These are phyloP conservation scores for Campaea margaritaria DNA, from an alignment of 2,888 invertebrate species.

Conservation along the genomic window DNA sequence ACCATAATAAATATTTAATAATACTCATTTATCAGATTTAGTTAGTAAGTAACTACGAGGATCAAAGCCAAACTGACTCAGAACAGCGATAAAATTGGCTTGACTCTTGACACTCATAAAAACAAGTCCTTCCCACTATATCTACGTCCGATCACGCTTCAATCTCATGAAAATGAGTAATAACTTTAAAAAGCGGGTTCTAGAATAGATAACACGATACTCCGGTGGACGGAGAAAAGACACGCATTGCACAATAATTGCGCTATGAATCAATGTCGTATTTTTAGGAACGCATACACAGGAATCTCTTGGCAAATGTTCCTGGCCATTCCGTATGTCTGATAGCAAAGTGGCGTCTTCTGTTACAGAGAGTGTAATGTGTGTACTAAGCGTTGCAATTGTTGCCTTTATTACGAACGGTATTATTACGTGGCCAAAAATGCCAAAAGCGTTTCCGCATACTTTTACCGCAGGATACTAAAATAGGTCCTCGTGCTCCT, in stretches of 20 bases:
- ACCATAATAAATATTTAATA: too few species aligned
- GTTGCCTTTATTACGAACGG: neutral
- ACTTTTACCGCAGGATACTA: too few species aligned
- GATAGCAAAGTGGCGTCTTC: constrained; percentile 8
- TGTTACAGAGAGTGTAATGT: constrained; percentile 2
- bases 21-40: too few species aligned
- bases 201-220: constrained; percentile 1
- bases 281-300: constrained; percentile 37
- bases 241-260: constrained; percentile 39
- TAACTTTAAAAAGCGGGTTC: neutral
- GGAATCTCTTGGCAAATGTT: constrained; percentile 36
- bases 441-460: too few species aligned
- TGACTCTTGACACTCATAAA: too few species aligned
- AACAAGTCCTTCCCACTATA: constrained; percentile 1
- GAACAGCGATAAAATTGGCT: too few species aligned
- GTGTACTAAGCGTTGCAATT: neutral
- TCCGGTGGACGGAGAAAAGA: constrained; percentile 33
- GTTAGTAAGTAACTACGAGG: too few species aligned
- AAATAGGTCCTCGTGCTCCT: too few species aligned
- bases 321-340: neutral
- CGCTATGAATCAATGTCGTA: constrained; percentile 40
- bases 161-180: constrained; percentile 17
- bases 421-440: too few species aligned
- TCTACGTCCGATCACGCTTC: constrained; percentile 8
- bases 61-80: too few species aligned